These are phyloP conservation scores for Ophioninae sp. DNA, from an alignment of 2,888 invertebrate genomes.

Conservation along the genomic window DNA sequence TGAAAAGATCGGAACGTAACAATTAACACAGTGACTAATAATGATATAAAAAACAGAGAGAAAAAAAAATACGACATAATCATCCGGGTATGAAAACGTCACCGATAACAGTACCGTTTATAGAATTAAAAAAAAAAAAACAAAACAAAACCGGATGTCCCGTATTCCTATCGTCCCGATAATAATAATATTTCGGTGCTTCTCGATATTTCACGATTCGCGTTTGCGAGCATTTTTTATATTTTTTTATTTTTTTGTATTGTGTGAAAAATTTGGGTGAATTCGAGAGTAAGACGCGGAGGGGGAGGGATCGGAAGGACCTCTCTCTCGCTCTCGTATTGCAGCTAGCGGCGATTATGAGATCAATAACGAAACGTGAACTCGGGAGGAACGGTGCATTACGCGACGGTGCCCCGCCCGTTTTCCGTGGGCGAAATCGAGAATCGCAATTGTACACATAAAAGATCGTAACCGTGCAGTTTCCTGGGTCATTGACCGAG, in stretches of 20 bases:
- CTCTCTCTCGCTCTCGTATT: constrained; percentile 29
- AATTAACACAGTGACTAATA: background rate
- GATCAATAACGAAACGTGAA: constrained; percentile 60
- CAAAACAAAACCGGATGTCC: constrained; percentile 23
- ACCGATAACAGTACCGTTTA: constrained; percentile 17
- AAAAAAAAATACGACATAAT: background rate
- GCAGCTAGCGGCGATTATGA: constrained; percentile 56
- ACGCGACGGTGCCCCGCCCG: constrained; percentile 56
- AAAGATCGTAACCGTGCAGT: constrained; percentile 15
- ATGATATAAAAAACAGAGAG: background rate
- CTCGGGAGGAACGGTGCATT: constrained; percentile 49
- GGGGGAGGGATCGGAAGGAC: constrained; percentile 13
- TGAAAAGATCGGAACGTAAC: background rate
- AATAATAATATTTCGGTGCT: constrained; percentile 10
- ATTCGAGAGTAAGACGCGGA: constrained; percentile 3
- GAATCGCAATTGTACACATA: constrained; percentile 21
- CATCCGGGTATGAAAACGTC: constrained; percentile 4
- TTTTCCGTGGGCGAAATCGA: constrained; percentile 13
- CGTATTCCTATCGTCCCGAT: constrained; percentile 20
- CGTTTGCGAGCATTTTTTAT: background rate
- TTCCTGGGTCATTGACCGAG: constrained; percentile 39
- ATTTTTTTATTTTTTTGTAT: constrained; percentile 2
- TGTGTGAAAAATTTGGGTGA: constrained; percentile 16
- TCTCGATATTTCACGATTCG: constrained; percentile 6
- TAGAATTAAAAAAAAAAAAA: constrained; percentile 6